A percentile compares a stretch with the other conserved stretches of the same genome.
phyloP scores from a whole-genome alignment of 2,797 vertebrate species.

The Bufotes viridis region DNA sequence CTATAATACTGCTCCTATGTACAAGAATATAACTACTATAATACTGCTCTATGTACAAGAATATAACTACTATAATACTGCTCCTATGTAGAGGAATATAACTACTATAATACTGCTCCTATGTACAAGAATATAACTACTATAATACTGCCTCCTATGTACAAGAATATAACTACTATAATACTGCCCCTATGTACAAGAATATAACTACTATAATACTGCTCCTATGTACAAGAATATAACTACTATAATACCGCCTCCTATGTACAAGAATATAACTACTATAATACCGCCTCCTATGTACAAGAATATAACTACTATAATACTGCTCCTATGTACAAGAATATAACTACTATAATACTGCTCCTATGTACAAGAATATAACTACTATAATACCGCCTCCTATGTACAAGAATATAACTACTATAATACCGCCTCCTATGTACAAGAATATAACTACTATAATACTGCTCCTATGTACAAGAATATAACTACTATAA shows the following conservation, averaged over 20 bases:
- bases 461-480: slow-evolving; percentile 7
- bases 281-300: slow-evolving; percentile 6
- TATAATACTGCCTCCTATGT: slow-evolving; percentile 4
- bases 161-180: slow-evolving; percentile 15
- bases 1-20: slow-evolving; percentile 5
- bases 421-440: slow-evolving; percentile 4
- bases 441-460: slow-evolving; percentile 6
- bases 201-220: slow-evolving; percentile 10
- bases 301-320: slow-evolving; percentile 11
- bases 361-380: slow-evolving; percentile 1
- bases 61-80: slow-evolving; percentile 17
- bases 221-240: slow-evolving; percentile 4
- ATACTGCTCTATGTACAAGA: slow-evolving; percentile 8
- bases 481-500: slow-evolving; percentile 19
- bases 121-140: slow-evolving; percentile 10
- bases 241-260: slow-evolving; percentile 1
- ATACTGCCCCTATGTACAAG: neutral
- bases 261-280: slow-evolving; percentile 3
- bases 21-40: slow-evolving; percentile 7
- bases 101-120: slow-evolving; percentile 8
- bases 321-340: neutral
- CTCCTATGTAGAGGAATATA: slow-evolving; percentile 2
- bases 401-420: slow-evolving; percentile 5
- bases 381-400: slow-evolving; percentile 13
- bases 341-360: slow-evolving; percentile 15